These are phyloP conservation scores for Bombus terrestris DNA, from an alignment of 1,140 invertebrate genomes.

Conservation along the genomic window DNA sequence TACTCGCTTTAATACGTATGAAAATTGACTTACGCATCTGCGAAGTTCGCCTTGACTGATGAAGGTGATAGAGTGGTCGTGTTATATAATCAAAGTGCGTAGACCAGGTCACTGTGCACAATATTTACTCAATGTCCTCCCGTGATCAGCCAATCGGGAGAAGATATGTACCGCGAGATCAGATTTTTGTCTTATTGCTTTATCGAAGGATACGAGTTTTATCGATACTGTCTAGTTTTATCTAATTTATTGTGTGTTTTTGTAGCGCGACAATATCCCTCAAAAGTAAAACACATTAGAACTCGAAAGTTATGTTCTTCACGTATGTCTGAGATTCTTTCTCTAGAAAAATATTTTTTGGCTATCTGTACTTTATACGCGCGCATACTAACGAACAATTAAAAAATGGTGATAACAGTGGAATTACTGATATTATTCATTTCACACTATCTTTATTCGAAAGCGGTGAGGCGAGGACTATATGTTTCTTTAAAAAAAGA, in stretches of 20 bases:
- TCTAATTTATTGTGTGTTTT: not conserved
- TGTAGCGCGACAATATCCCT: no score
- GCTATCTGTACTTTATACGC: no score
- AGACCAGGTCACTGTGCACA: conserved; percentile 60
- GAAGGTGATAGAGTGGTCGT: conserved; percentile 13
- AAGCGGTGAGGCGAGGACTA: no score
- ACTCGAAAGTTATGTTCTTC: no score
- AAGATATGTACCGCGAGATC: conserved; percentile 8
- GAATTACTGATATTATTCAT: no score
- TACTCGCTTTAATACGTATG: not conserved
- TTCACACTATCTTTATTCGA: no score
- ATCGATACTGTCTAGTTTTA: conserved; percentile 11
- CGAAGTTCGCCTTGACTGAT: conserved; percentile 37
- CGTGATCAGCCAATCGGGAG: not conserved
- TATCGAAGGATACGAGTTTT: not conserved
- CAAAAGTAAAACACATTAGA: no score
- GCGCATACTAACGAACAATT: no score
- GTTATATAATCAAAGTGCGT: conserved; percentile 64
- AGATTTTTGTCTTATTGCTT: not conserved
- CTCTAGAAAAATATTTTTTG: no score
- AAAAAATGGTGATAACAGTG: no score
- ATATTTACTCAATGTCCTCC: conserved; percentile 50
- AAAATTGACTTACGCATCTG: not conserved
- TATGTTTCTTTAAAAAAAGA: no score
- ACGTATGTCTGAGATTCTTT: no score